Evolutionary conservation across 2,888 invertebrate species (phyloP).

Genomic region (Clivina fossor): DNA sequence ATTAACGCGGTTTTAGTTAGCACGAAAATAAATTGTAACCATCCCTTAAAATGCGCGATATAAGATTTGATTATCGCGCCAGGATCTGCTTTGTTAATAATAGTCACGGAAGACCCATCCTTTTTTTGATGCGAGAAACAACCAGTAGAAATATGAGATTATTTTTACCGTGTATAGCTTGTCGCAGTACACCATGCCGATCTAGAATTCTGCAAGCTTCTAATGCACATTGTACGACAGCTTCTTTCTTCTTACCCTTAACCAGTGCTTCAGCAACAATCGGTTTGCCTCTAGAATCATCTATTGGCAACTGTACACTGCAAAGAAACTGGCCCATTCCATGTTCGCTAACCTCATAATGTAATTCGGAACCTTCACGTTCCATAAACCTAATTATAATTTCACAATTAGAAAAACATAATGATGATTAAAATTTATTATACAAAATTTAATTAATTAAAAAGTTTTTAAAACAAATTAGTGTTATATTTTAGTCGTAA

Average conservation of each 20-base stretch:
- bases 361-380: slow-evolving; percentile 82
- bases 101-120: too few relatives aligned
- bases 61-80: too few relatives aligned
- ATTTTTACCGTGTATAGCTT: slow-evolving; percentile 77
- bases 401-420: too few relatives aligned
- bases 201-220: slow-evolving; percentile 94
- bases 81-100: too few relatives aligned
- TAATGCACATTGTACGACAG: slow-evolving; percentile 87
- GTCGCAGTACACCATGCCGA: slow-evolving; percentile 79
- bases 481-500: too few relatives aligned
- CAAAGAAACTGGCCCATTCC: slow-evolving; percentile 86
- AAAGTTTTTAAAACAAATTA: too few relatives aligned
- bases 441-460: too few relatives aligned
- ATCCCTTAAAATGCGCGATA: too few relatives aligned
- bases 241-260: slow-evolving; percentile 92
- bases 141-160: slow-evolving; percentile 7
- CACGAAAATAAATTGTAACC: too few relatives aligned
- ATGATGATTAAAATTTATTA: too few relatives aligned
- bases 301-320: slow-evolving; percentile 78
- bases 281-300: slow-evolving; percentile 73
- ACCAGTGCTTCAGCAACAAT: slow-evolving; percentile 83
- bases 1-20: slow-evolving; percentile 9
- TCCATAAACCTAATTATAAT: too few relatives aligned
- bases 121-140: background rate
- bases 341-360: slow-evolving; percentile 84